phyloP scores from a whole-genome alignment of 2,888 invertebrate species.

The Parnassius glacialis region DNA sequence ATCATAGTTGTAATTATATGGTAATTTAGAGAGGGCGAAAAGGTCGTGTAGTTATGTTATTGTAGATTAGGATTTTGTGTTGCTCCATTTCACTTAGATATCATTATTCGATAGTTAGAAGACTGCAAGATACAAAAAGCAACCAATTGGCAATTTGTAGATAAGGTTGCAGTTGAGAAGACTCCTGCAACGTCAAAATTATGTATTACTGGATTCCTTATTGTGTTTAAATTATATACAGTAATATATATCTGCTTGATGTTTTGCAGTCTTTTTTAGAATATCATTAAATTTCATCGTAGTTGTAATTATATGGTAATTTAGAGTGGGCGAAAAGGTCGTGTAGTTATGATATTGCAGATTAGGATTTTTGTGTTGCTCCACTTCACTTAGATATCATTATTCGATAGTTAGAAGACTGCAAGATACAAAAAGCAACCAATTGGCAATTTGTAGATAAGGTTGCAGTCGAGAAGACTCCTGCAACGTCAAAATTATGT shows the following conservation, averaged over 20 bases:
- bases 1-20: not conserved
- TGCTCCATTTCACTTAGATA: not conserved
- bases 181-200: conserved; percentile 51
- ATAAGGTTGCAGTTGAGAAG: conserved; percentile 49
- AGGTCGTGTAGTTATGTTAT: not conserved
- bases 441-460: conserved; percentile 49
- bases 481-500: conserved; percentile 51
- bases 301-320: too few species aligned
- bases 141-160: conserved; percentile 43
- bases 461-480: conserved; percentile 45
- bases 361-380: too few species aligned
- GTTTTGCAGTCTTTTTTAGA: too few species aligned
- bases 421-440: conserved; percentile 36
- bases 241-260: too few species aligned
- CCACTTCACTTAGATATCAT: not conserved
- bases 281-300: too few species aligned
- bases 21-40: not conserved
- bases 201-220: conserved; percentile 49
- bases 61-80: too few species aligned
- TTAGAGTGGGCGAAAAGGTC: too few species aligned
- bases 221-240: conserved; percentile 29
- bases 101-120: not conserved
- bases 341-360: too few species aligned
- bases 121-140: conserved; percentile 39
- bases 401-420: conserved; percentile 27